A percentile compares a stretch with the other conserved stretches of the same genome.
Evolutionary conservation across 1,140 invertebrate species (phyloP).

Genomic region (Drosophila fuyamai): DNA sequence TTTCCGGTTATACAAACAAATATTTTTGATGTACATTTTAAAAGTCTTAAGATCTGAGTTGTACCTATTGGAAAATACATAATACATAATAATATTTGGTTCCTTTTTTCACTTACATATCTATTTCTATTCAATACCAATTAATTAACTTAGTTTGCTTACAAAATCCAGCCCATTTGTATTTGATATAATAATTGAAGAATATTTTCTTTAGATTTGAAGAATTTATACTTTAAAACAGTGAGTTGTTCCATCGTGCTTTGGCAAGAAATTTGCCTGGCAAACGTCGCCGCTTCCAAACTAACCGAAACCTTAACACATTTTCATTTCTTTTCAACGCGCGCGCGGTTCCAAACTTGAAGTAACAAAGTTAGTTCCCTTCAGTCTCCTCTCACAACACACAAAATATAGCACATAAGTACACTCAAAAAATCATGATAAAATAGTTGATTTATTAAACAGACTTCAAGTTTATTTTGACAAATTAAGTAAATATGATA

Average conservation of each 20-base stretch:
- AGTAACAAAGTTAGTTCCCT: slow-evolving; percentile 54
- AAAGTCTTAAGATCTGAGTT: too few species aligned
- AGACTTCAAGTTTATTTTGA: too few species aligned
- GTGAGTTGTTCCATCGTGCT: not conserved
- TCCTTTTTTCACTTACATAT: too few species aligned
- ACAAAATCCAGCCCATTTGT: too few species aligned
- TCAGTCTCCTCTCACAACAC: slow-evolving; percentile 9
- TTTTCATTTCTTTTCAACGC: slow-evolving; percentile 76
- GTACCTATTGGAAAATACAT: too few species aligned
- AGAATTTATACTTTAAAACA: not conserved
- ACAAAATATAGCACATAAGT: slow-evolving; percentile 24
- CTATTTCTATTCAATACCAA: too few species aligned
- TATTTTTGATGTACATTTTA: too few species aligned
- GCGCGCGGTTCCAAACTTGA: slow-evolving; percentile 43
- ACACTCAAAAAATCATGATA: not conserved
- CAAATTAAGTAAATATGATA: not conserved
- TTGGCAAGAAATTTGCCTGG: slow-evolving; percentile 38
- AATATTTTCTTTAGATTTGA: not conserved
- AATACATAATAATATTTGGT: too few species aligned
- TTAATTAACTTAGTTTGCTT: too few species aligned
- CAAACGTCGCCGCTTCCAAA: slow-evolving; percentile 3
- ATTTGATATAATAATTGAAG: too few species aligned
- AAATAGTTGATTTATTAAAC: not conserved
- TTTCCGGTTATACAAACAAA: too few species aligned
- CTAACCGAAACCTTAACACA: slow-evolving; percentile 64